Percentiles rank a stretch among this genome's conserved stretches.
Evolutionary conservation across 1,140 invertebrate genomes (phyloP).

Genomic region (Lepidurus arcticus): DNA sequence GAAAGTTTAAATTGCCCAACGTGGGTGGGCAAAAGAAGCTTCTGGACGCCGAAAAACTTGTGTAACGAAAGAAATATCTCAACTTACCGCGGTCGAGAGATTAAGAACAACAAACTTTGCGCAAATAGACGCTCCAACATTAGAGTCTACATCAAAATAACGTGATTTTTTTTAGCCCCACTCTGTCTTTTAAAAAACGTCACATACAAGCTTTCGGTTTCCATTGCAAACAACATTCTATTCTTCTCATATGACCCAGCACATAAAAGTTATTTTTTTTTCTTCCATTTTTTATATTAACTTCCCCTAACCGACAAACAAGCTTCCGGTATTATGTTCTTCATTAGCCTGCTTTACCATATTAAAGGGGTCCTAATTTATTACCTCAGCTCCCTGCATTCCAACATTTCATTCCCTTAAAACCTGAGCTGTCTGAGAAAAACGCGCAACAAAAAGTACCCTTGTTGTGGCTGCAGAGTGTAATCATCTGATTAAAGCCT

Average conservation of each 20-base stretch:
- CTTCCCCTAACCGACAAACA: neutral
- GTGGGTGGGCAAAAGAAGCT: neutral
- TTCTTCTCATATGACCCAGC: slow-evolving; percentile 10
- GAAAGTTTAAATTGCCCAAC: neutral
- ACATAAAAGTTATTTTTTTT: neutral
- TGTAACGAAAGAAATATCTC: slow-evolving; percentile 11
- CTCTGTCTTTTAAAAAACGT: neutral
- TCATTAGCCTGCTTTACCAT: neutral
- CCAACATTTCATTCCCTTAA: neutral
- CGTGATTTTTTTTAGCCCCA: neutral
- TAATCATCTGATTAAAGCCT: no score
- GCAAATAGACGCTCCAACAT: neutral
- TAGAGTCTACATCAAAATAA: neutral
- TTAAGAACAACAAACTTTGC: slow-evolving; percentile 18
- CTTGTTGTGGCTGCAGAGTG: no score
- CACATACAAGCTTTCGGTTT: neutral
- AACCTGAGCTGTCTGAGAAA: no score
- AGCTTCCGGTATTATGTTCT: slow-evolving; percentile 14
- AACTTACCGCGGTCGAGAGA: slow-evolving; percentile 6
- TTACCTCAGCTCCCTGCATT: neutral
- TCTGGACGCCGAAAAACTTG: neutral
- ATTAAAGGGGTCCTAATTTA: neutral
- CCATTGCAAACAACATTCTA: neutral
- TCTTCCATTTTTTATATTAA: neutral
- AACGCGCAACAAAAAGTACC: no score